Base-by-base conservation (phyloP, 2,797 vertebrate species). In the Chelidonichthys spinosus region DNA sequence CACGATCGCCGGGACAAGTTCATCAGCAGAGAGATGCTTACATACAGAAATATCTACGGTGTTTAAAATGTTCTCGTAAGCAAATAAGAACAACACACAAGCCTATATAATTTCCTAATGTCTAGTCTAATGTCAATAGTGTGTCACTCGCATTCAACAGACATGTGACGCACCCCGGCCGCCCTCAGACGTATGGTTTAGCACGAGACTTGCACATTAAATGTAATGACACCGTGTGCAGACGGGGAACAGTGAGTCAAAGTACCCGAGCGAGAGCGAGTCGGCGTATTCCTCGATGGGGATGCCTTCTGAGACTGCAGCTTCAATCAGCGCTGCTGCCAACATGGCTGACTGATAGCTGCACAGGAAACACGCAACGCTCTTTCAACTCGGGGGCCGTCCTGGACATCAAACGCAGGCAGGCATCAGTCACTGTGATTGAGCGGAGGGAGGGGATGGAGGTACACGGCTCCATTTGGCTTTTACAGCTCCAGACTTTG, bases 341-440 rank as follows among this genome's bases (percentile, higher is more conserved):
- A 71, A 83, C 61, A 54, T 55, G 61, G 59, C 81, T 70, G 83
- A 83, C 79, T 79, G 89, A 89, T 77, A 55, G 86, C 65, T 39
- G 37, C 8, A 40, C 85, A 87, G 88, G 89, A 88, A 90, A 82
- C 40, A 3, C 65, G 52, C 69, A 62, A 32, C 68, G 71, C 54
- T 69, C 84, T 90, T 92, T 89, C 72, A 90, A 90, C 86, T 85
- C 79, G 46, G 66, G 76, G 66, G 76, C 75, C 53, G 36, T 64
- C 74, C 13, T 71, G 63, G 86, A 87, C 87, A 83, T 91, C 87
- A 89, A 90, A 92, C 68, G 83, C 25, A 42, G 71, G 72, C 76
- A 53, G 78, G 39, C 69, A 62, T 85, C 82, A 78, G 72, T 15
- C 62, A 72, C 71, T 69, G 72, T 55, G 87, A 85, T 52, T 72